Evolutionary conservation across 2,113 vertebrate genomes (phyloP).

Genomic region (Peromyscus maniculatus): DNA sequence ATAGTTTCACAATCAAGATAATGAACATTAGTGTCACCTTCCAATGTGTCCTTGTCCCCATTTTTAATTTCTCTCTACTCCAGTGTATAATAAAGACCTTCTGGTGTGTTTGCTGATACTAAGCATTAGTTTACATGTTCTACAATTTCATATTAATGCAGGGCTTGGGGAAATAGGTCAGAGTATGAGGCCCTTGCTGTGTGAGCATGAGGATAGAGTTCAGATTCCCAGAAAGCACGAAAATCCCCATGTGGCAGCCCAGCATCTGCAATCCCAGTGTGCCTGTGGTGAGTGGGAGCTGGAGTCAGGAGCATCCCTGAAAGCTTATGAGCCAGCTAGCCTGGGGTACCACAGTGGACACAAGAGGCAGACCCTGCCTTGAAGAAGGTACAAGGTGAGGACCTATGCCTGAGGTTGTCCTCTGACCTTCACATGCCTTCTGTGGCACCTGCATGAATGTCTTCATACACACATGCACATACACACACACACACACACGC

Average conservation of each 20-base stretch:
- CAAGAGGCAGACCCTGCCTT: neutral
- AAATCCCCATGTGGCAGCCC: neutral
- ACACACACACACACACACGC: neutral
- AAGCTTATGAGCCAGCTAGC: too few species aligned
- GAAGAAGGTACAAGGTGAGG: neutral
- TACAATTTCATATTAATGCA: neutral
- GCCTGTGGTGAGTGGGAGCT: neutral
- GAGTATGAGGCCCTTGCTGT: neutral
- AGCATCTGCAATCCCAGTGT: neutral
- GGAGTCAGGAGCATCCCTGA: neutral
- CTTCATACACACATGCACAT: neutral
- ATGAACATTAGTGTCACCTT: neutral
- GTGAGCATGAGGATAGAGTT: neutral
- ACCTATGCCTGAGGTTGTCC: neutral
- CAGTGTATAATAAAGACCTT: neutral
- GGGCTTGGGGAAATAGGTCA: neutral
- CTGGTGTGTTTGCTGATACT: neutral
- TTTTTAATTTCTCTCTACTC: neutral
- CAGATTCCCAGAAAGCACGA: neutral
- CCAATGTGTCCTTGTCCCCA: neutral
- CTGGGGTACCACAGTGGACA: neutral
- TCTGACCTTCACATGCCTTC: neutral
- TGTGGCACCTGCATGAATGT: neutral
- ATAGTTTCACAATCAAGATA: neutral
- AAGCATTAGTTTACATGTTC: neutral